phyloP scores from a whole-genome alignment of 2,113 vertebrate species.

The Mustela nigripes region DNA sequence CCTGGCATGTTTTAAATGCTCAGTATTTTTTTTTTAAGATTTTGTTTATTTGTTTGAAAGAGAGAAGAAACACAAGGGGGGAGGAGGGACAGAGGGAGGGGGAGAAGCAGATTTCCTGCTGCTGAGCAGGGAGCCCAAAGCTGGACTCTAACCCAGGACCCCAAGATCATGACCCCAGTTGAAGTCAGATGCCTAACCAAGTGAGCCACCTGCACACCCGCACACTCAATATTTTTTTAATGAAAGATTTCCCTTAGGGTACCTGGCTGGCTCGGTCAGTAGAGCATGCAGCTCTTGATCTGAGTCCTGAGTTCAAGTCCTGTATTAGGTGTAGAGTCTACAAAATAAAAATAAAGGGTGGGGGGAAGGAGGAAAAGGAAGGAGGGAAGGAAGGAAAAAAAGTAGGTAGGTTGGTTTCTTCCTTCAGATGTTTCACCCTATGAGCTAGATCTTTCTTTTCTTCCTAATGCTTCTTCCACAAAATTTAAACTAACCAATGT shows the following conservation, averaged over 20 bases:
- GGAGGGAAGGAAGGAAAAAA: background rate
- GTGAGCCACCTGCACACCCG: background rate
- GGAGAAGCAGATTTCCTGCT: background rate
- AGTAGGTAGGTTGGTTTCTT: background rate
- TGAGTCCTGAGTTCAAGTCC: background rate
- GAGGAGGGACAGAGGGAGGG: background rate
- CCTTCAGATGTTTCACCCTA: background rate
- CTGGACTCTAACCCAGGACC: background rate
- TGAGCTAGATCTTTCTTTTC: background rate
- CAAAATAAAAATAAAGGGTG: background rate
- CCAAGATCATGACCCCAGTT: background rate
- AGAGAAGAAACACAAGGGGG: background rate
- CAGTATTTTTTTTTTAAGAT: background rate
- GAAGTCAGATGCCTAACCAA: background rate
- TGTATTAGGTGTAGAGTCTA: background rate
- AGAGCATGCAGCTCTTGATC: background rate
- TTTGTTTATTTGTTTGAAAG: background rate
- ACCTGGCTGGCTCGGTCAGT: background rate
- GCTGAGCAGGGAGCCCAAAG: background rate
- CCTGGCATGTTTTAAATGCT: background rate
- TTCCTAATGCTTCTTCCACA: background rate
- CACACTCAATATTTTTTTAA: background rate
- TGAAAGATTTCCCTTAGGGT: background rate
- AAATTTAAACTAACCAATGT: background rate
- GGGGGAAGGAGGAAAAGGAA: too few relatives aligned